Evolutionary conservation across 2,797 vertebrate genomes (phyloP).

Genomic region (Gadopsis marmoratus): DNA sequence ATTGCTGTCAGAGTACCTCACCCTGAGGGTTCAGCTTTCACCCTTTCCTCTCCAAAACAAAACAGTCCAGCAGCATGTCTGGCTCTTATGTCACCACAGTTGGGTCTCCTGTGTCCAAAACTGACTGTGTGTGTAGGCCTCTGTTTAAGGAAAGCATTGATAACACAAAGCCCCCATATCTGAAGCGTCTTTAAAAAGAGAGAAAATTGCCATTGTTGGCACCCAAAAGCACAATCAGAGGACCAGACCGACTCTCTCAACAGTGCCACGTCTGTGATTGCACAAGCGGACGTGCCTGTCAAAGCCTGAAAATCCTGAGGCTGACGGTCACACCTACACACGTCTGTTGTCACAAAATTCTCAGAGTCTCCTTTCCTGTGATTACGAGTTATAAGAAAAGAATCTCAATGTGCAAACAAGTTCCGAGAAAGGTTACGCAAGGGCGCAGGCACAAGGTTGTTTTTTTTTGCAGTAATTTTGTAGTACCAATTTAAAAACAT

Average conservation of each 20-base stretch:
- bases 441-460: neutral
- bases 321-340: constrained; percentile 52
- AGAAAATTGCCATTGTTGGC: constrained; percentile 10
- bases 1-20: constrained; percentile 52
- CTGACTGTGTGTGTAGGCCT: constrained; percentile 21
- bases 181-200: constrained; percentile 6
- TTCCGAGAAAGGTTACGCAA: constrained; percentile 1
- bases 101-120: constrained; percentile 43
- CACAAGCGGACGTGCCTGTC: constrained; percentile 39
- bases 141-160: constrained; percentile 30
- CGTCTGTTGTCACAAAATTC: constrained; percentile 48
- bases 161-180: constrained; percentile 19
- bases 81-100: constrained; percentile 58
- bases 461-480: neutral
- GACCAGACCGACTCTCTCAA: constrained; percentile 6
- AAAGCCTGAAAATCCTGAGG: constrained; percentile 35
- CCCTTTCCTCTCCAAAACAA: constrained; percentile 63
- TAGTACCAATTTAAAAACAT: neutral
- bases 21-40: constrained; percentile 65
- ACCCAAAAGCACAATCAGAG: constrained; percentile 6
- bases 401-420: neutral
- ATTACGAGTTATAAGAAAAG: constrained; percentile 1
- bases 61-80: constrained; percentile 55
- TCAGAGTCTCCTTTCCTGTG: constrained; percentile 19
- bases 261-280: constrained; percentile 20